Conservation (phyloP, 2,888 invertebrate species). For the Eumerus sabulonum region DNA sequence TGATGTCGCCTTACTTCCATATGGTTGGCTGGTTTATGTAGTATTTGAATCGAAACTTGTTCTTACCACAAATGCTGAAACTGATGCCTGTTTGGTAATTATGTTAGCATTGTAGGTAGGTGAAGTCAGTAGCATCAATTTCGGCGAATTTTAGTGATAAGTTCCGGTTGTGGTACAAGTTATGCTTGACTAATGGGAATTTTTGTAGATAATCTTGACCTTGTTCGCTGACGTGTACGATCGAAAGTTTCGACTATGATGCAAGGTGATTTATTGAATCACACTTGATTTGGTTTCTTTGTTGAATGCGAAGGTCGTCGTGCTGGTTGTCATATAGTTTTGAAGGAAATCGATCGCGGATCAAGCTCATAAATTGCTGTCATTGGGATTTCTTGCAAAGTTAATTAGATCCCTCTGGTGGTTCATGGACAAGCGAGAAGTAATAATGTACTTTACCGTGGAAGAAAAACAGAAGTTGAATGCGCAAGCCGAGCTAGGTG, state of each 20-base stretch:
- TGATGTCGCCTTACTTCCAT: constrained; percentile 57
- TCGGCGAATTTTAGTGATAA: constrained; percentile 33
- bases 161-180: constrained; percentile 36
- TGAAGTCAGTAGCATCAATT: constrained; percentile 50
- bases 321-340: constrained; percentile 19
- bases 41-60: constrained; percentile 55
- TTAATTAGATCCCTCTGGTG: too few species aligned
- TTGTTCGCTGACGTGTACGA: constrained; percentile 39
- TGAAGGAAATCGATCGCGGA: constrained; percentile 9
- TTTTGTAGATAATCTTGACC: constrained; percentile 41
- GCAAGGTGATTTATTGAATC: constrained; percentile 52
- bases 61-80: constrained; percentile 21
- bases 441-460: constrained; percentile 19
- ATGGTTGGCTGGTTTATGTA: constrained; percentile 28
- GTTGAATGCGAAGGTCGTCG: constrained; percentile 26
- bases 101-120: too few species aligned
- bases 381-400: too few species aligned
- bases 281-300: constrained; percentile 42
- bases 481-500: background rate
- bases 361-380: too few species aligned
- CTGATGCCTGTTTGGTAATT: too few species aligned
- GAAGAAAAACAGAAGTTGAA: constrained; percentile 5
- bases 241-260: constrained; percentile 55
- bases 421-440: constrained; percentile 16
- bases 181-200: constrained; percentile 3